Conservation (phyloP, 2,113 vertebrate genomes). For the Marcusenius ussheri region DNA sequence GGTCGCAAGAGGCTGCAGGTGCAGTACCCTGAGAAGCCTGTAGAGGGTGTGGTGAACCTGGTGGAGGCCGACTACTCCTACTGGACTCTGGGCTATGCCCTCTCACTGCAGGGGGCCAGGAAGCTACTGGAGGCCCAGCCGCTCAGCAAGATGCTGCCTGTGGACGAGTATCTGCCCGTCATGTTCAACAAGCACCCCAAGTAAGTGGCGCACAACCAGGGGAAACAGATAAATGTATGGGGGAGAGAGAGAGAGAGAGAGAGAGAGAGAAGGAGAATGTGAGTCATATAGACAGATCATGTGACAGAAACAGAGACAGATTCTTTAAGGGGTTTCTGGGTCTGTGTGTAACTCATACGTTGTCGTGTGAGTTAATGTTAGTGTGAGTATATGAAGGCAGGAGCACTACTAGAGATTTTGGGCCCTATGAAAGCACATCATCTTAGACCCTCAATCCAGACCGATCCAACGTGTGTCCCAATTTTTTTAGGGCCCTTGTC, state of each 20-base stretch:
- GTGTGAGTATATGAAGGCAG: neutral
- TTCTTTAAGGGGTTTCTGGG: neutral
- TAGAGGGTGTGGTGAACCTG: slow-evolving; percentile 72
- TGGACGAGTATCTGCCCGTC: slow-evolving; percentile 80
- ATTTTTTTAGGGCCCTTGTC: neutral
- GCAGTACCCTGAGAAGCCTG: slow-evolving; percentile 68
- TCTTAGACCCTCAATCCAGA: neutral
- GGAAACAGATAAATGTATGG: neutral
- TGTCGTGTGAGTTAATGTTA: neutral
- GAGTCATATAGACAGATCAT: neutral
- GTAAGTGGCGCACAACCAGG: slow-evolving; percentile 57
- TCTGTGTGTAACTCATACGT: neutral
- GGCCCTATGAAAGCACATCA: neutral
- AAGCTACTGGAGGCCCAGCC: slow-evolving; percentile 73
- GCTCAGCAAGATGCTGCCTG: slow-evolving; percentile 79
- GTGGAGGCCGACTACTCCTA: slow-evolving; percentile 83
- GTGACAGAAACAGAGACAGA: neutral
- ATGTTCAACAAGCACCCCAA: slow-evolving; percentile 88
- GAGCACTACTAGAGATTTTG: neutral
- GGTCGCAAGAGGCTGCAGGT: slow-evolving; percentile 81
- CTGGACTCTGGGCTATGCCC: slow-evolving; percentile 77
- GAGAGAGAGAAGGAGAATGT: neutral
- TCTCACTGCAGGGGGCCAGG: slow-evolving; percentile 73
- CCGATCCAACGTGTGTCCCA: neutral
- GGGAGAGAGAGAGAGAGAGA: neutral